Evolutionary conservation across 2,113 vertebrate species (phyloP).

Genomic region (Carassius gibelio): DNA sequence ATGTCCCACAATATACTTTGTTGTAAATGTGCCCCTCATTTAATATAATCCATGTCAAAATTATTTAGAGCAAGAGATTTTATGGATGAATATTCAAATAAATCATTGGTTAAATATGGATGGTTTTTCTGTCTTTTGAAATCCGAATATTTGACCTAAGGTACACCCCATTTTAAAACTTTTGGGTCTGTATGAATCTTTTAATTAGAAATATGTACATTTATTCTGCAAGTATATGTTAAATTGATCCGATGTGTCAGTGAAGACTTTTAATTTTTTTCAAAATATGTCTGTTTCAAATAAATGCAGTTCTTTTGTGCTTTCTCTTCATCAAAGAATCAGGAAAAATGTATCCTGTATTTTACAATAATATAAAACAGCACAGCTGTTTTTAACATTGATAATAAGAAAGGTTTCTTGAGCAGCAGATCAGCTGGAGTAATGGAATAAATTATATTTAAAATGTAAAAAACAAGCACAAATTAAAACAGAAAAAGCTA

Average conservation of each 20-base stretch:
- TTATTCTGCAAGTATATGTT: neutral
- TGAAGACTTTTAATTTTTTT: neutral
- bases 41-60: slow-evolving; percentile 19
- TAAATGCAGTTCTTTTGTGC: neutral
- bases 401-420: neutral
- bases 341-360: neutral
- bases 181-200: neutral
- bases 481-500: neutral
- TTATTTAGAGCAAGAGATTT: neutral
- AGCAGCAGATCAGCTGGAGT: neutral
- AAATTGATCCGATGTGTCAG: neutral
- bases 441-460: neutral
- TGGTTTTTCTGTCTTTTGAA: neutral
- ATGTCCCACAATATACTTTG: slow-evolving; percentile 8
- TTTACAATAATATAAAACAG: neutral
- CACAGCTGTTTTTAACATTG: neutral
- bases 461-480: too few species aligned
- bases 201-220: neutral
- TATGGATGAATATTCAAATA: slow-evolving; percentile 12
- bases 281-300: neutral
- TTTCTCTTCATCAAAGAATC: neutral
- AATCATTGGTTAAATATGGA: neutral
- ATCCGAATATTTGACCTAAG: neutral
- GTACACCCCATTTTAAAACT: neutral
- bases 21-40: slow-evolving; percentile 8